Evolutionary conservation across 2,888 invertebrate genomes (phyloP).

Genomic region (Macrophya annulata): DNA sequence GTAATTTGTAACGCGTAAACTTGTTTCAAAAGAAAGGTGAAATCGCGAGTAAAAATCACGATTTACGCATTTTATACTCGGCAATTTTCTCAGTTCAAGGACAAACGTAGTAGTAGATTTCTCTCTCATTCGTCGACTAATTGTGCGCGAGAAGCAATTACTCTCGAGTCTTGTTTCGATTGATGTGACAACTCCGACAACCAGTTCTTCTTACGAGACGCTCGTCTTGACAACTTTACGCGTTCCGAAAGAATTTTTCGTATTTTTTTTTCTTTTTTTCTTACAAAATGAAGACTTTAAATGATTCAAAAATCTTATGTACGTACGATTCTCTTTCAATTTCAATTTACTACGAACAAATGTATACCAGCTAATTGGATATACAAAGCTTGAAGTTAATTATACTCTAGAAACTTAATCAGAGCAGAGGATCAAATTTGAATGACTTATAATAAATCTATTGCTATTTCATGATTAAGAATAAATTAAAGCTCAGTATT

Average conservation of each 20-base stretch:
- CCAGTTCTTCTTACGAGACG: constrained; percentile 33
- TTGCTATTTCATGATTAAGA: neutral
- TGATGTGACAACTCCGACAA: constrained; percentile 16
- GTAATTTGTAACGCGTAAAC: neutral
- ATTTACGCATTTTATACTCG: neutral
- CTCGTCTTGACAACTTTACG: neutral
- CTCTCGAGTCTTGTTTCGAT: constrained; percentile 40
- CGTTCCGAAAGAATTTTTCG: neutral
- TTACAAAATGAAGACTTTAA: neutral
- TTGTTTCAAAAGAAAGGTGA: neutral
- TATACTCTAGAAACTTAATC: neutral
- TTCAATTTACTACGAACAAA: neutral
- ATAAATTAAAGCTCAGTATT: neutral
- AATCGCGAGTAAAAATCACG: constrained; percentile 14
- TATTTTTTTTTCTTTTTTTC: neutral
- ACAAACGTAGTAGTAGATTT: constrained; percentile 27
- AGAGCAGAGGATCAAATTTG: neutral
- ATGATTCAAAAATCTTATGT: neutral
- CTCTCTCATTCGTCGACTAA: constrained; percentile 37
- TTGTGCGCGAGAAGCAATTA: constrained; percentile 45
- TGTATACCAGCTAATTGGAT: neutral
- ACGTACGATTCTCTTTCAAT: neutral
- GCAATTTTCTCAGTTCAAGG: constrained; percentile 40
- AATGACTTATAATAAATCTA: too few species aligned
- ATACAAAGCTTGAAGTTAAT: constrained; percentile 5